Evolutionary conservation across 2,888 invertebrate genomes (phyloP).

Genomic region (Parnassius orleans): DNA sequence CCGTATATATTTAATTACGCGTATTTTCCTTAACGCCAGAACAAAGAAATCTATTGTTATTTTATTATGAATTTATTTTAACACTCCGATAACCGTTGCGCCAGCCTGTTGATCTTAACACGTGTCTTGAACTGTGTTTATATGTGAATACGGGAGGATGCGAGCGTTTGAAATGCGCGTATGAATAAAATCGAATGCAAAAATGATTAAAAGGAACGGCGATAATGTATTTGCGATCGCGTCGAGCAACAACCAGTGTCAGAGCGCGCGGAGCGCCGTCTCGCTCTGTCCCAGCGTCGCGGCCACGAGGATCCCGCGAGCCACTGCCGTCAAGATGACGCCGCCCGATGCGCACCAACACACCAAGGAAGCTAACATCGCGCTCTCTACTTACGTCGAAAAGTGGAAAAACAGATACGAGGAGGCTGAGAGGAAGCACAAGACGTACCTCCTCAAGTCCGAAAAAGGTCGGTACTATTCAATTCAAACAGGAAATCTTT

Average conservation of each 20-base stretch:
- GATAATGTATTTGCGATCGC: conserved; percentile 80
- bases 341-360: conserved; percentile 74
- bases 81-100: conserved; percentile 52
- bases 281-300: conserved; percentile 66
- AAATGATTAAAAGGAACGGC: conserved; percentile 80
- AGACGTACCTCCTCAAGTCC: conserved; percentile 83
- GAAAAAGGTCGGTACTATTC: conserved; percentile 83
- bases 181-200: conserved; percentile 72
- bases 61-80: conserved; percentile 46
- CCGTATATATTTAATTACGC: conserved; percentile 50
- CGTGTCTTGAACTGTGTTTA: conserved; percentile 57
- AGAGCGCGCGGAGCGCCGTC: conserved; percentile 71
- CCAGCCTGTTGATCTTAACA: conserved; percentile 74
- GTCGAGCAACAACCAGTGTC: conserved; percentile 76
- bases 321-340: conserved; percentile 76
- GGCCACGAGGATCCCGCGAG: conserved; percentile 75
- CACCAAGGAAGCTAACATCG: conserved; percentile 73
- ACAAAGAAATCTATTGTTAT: conserved; percentile 63
- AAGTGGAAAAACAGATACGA: conserved; percentile 87
- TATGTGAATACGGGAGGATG: conserved; percentile 68
- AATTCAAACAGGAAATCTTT: conserved; percentile 34
- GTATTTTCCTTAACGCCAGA: conserved; percentile 68
- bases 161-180: conserved; percentile 64
- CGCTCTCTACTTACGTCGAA: conserved; percentile 75
- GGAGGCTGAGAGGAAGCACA: conserved; percentile 85